phyloP scores from a whole-genome alignment of 2,797 vertebrate genomes.

The Acomys russatus region DNA sequence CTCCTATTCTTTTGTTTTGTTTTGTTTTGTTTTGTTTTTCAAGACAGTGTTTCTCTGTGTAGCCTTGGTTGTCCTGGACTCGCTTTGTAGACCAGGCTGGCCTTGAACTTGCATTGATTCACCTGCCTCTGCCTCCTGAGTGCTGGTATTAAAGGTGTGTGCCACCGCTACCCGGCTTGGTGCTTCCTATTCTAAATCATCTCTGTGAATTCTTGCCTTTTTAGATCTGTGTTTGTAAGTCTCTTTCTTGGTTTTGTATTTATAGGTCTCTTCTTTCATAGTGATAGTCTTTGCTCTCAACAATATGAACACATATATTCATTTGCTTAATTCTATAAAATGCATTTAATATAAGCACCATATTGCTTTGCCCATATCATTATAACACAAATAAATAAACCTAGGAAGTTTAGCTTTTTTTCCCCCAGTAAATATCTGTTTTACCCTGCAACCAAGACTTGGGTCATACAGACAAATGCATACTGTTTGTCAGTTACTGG shows the following conservation, averaged over 20 bases:
- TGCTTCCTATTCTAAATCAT: not conserved
- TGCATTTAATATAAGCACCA: not conserved
- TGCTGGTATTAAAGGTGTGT: too few relatives aligned
- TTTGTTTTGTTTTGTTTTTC: too few relatives aligned
- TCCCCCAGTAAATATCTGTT: not conserved
- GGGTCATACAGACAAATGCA: not conserved
- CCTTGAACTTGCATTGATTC: too few relatives aligned
- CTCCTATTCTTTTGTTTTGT: too few relatives aligned
- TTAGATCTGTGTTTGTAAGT: not conserved
- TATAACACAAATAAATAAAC: conserved; percentile 24
- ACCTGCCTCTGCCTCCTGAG: too few relatives aligned
- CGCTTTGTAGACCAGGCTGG: too few relatives aligned
- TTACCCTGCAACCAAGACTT: not conserved
- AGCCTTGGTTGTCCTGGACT: too few relatives aligned
- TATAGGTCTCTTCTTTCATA: not conserved
- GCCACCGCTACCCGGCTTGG: too few relatives aligned
- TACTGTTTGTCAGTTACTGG: not conserved
- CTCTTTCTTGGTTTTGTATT: too few relatives aligned
- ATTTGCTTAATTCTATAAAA: conserved; percentile 15
- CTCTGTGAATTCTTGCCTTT: not conserved
- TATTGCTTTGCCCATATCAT: not conserved
- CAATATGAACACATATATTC: not conserved
- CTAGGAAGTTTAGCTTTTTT: not conserved
- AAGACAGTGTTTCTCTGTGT: too few relatives aligned
- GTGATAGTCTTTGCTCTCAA: not conserved